phyloP scores from a whole-genome alignment of 2,888 invertebrate genomes.

The Cetonia aurata region DNA sequence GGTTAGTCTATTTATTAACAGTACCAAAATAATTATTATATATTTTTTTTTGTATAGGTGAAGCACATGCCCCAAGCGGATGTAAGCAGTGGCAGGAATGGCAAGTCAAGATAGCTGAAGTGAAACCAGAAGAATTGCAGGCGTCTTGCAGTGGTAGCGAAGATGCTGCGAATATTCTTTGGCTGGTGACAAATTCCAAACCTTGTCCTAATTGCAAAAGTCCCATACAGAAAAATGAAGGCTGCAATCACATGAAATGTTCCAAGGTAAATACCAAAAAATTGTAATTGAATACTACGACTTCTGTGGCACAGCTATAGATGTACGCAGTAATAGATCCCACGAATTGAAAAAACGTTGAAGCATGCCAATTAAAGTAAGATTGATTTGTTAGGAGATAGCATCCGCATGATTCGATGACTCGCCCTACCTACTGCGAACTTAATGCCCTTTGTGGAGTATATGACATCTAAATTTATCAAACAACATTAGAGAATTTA shows the following conservation, averaged over 20 bases:
- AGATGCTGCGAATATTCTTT: constrained; percentile 75
- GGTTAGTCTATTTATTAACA: constrained; percentile 54
- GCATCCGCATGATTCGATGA: no score
- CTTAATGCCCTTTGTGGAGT: no score
- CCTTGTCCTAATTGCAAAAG: constrained; percentile 79
- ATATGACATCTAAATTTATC: no score
- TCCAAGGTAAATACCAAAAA: constrained; percentile 69
- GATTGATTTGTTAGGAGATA: no score
- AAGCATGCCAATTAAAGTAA: no score
- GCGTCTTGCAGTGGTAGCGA: constrained; percentile 70
- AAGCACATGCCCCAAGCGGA: constrained; percentile 77
- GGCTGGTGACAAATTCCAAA: constrained; percentile 79
- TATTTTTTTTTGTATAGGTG: constrained; percentile 59
- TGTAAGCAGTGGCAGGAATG: constrained; percentile 74
- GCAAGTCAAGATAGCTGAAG: constrained; percentile 72
- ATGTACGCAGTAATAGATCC: no score
- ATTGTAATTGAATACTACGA: no score
- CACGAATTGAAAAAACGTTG: no score
- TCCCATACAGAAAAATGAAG: constrained; percentile 80
- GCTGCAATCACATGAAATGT: constrained; percentile 81
- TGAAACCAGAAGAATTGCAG: constrained; percentile 74
- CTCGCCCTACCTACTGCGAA: no score
- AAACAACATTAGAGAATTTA: no score
- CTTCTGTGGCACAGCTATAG: no score
- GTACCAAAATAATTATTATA: neutral